Evolutionary conservation across 2,797 vertebrate species (phyloP).

Genomic region (Lindbergichthys nudifrons): DNA sequence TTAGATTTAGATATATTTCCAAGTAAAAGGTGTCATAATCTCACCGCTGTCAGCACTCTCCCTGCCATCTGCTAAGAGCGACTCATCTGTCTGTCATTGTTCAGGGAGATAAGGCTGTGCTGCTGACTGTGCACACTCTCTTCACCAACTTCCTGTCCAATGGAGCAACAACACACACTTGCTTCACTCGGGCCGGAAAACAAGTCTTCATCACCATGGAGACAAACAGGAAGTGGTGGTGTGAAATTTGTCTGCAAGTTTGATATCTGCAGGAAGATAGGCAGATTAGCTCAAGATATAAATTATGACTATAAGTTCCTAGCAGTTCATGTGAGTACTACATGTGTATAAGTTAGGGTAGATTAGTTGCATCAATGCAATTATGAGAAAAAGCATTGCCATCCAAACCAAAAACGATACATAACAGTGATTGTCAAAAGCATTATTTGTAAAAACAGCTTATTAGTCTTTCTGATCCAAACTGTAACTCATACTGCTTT

Average conservation of each 20-base stretch:
- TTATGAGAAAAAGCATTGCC: background rate
- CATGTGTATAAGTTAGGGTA: background rate
- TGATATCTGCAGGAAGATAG: constrained; percentile 70
- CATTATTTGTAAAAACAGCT: background rate
- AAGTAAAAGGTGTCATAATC: background rate
- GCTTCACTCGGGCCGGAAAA: constrained; percentile 76
- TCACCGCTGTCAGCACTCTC: constrained; percentile 6
- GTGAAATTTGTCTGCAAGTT: constrained; percentile 77
- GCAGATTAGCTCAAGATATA: constrained; percentile 23
- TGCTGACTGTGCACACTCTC: constrained; percentile 75
- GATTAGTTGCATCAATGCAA: background rate
- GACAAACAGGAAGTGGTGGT: constrained; percentile 85
- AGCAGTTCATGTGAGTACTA: background rate
- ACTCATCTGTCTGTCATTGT: constrained; percentile 49
- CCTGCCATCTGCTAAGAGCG: constrained; percentile 23
- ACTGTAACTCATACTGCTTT: background rate
- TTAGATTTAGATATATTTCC: background rate
- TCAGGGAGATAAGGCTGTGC: constrained; percentile 57
- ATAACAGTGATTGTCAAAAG: background rate
- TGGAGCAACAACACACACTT: constrained; percentile 66
- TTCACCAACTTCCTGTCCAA: constrained; percentile 76
- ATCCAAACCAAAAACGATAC: background rate
- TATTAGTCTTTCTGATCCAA: background rate
- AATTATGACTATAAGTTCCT: background rate
- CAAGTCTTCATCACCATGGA: constrained; percentile 79